Conservation (phyloP, 2,113 vertebrate genomes). For the Numenius arquata region DNA sequence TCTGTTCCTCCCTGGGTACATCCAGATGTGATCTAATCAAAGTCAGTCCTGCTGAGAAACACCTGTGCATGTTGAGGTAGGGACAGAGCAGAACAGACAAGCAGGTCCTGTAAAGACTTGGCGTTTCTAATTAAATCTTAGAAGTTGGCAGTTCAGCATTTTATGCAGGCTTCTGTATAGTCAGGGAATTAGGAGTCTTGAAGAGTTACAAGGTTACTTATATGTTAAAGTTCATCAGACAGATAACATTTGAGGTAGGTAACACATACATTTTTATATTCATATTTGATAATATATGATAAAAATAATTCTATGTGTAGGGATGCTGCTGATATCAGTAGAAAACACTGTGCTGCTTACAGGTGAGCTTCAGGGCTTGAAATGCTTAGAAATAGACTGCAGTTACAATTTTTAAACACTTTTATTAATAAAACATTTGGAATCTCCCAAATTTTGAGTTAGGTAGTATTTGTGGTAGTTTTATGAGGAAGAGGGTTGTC, state of each 20-base stretch:
- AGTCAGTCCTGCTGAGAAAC: background rate
- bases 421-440: background rate
- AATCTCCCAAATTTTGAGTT: background rate
- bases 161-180: background rate
- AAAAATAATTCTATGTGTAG: background rate
- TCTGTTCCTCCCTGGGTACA: background rate
- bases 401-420: background rate
- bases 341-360: background rate
- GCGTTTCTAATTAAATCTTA: background rate
- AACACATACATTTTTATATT: background rate
- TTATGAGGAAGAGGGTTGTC: background rate
- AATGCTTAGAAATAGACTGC: background rate
- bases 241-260: background rate
- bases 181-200: background rate
- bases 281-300: background rate
- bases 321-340: background rate
- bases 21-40: background rate
- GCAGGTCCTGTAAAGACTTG: background rate
- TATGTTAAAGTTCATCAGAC: background rate
- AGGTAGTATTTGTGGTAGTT: background rate
- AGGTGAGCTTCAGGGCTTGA: background rate
- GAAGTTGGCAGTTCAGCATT: background rate
- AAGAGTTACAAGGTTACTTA: background rate
- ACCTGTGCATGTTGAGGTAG: background rate
- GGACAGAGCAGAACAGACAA: background rate